phyloP scores from a whole-genome alignment of 2,797 vertebrate genomes.

The Acanthurus leucopareius region DNA sequence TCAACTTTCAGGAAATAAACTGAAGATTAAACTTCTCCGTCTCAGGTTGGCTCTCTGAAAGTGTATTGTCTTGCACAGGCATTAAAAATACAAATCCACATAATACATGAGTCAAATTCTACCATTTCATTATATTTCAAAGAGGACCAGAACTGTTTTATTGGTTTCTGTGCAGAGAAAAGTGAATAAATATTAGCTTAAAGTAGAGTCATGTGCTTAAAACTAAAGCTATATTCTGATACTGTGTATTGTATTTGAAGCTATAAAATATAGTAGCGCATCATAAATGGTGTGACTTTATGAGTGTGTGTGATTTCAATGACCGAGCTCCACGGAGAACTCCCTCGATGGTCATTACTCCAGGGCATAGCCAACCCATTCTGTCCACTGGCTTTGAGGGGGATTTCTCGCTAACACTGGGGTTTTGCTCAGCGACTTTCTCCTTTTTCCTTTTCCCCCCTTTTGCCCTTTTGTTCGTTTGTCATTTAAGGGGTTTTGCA shows the following conservation, averaged over 20 bases:
- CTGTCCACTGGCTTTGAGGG: slow-evolving; percentile 71
- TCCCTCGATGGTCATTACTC: slow-evolving; percentile 64
- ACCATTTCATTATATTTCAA: slow-evolving; percentile 15
- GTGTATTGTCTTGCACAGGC: neutral
- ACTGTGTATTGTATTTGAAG: neutral
- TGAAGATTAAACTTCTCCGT: slow-evolving; percentile 30
- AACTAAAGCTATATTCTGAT: slow-evolving; percentile 4
- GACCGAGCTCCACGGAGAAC: slow-evolving; percentile 25
- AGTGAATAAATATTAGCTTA: neutral
- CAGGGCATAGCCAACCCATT: slow-evolving; percentile 71
- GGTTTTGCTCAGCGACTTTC: slow-evolving; percentile 29
- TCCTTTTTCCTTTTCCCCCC: slow-evolving; percentile 3
- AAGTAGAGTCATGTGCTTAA: neutral
- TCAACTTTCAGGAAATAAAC: slow-evolving; percentile 6
- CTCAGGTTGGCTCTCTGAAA: neutral
- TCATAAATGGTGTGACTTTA: slow-evolving; percentile 11
- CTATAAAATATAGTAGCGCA: slow-evolving; percentile 12
- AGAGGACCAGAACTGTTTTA: neutral
- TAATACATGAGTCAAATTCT: neutral
- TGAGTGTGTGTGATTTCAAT: slow-evolving; percentile 25
- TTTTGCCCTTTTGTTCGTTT: slow-evolving; percentile 13
- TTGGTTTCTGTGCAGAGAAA: neutral
- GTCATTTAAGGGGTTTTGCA: slow-evolving; percentile 40
- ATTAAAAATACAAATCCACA: neutral
- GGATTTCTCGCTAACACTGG: slow-evolving; percentile 63